Evolutionary conservation across 2,797 vertebrate species (phyloP).

Genomic region (Emys orbicularis): DNA sequence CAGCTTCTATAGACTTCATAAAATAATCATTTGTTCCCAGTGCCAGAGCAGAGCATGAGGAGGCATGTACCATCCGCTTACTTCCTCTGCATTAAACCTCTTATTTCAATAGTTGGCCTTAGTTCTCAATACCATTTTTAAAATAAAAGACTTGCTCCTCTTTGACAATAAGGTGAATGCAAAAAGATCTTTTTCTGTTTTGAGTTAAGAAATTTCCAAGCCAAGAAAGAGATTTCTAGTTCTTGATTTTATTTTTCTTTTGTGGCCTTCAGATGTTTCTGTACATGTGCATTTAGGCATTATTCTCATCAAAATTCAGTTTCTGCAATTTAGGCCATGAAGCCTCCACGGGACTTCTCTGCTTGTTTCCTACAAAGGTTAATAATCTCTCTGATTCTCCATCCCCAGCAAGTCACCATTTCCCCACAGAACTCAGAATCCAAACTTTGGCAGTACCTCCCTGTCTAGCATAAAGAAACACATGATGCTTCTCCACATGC

Average conservation of each 20-base stretch:
- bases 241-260: neutral
- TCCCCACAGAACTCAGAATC: neutral
- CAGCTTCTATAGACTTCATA: neutral
- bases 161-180: neutral
- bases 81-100: neutral
- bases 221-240: neutral
- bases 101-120: neutral
- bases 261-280: neutral
- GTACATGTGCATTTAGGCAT: neutral
- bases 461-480: neutral
- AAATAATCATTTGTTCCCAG: neutral
- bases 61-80: fast-evolving
- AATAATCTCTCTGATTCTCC: neutral
- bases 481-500: neutral
- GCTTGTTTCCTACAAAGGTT: neutral
- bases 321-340: neutral
- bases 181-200: neutral
- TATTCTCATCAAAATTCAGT: neutral
- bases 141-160: neutral
- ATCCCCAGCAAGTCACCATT: neutral
- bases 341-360: neutral
- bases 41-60: neutral
- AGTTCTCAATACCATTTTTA: neutral
- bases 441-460: neutral
- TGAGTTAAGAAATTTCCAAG: neutral